Evolutionary conservation across 2,797 vertebrate genomes (phyloP), one percentile per base, ranked within the genome.

Genomic region (Spinibarbus caldwelli): DNA sequence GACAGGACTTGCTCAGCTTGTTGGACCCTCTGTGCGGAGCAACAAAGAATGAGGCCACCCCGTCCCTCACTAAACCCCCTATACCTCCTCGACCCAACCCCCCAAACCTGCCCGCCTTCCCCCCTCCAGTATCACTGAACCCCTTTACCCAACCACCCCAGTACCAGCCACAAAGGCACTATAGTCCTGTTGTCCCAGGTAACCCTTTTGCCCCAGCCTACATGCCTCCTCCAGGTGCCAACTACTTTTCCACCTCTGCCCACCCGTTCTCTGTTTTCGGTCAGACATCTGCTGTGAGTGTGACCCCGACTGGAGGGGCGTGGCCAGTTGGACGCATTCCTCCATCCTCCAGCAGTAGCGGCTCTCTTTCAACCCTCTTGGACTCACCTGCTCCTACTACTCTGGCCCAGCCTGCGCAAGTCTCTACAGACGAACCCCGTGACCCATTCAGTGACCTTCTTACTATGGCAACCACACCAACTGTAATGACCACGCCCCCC

Each of bases 401-500:
- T 91, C 80, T 93, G 23, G 91, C 87, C 83, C 92, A 90, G 91
- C 90, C 90, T 90, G 94, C 31, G 81, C 91, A 90, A 86, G 96
- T 78, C 87, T 95, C 91, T 59, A 90, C 91, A 86, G 90, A 91
- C 62, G 85, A 91, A 80, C 82, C 94, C 82, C 95, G 92, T 92
- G 97, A 99, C 93, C 98, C 96, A 8, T 99, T 99, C 94, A 96
- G 97, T 88, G 97, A 99, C 90, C 90, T 99, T 88, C 92, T 99
- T 90, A 95, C 89, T 87, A 96, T 97, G 87, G 86, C 83, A 93
- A 96, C 94, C 73, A 96, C 94, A 92, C 96, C 97, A 43, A 95
- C 94, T 0, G 90, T 95, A 88, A 88, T 92, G 87, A 90, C 93
- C 3, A 89, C 94, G 0, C 93, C 96, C 34, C 91, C 91, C 0